These are phyloP conservation scores for Olivierus martensii DNA, from an alignment of 1,140 invertebrate species.

Conservation along the genomic window DNA sequence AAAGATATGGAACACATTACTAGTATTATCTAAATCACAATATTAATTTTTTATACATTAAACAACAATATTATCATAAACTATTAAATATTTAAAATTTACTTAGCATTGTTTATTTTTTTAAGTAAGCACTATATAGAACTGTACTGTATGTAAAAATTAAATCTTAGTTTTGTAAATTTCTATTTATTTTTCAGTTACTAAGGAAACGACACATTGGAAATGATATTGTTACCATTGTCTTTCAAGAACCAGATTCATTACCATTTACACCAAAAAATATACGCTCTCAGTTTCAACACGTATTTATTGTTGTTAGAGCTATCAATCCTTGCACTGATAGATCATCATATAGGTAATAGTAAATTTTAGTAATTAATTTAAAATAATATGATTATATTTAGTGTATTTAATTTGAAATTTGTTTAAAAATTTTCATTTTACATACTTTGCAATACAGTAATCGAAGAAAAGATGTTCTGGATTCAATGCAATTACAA, in stretches of 20 bases:
- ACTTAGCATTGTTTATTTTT: too few species aligned
- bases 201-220: constrained; percentile 83
- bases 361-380: constrained; percentile 1
- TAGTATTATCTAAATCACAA: too few species aligned
- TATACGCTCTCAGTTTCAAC: constrained; percentile 91
- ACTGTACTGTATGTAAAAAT: too few species aligned
- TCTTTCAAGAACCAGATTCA: constrained; percentile 92
- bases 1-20: too few species aligned
- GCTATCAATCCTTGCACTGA: constrained; percentile 83
- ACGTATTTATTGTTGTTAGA: constrained; percentile 90
- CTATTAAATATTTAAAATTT: too few species aligned
- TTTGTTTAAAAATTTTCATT: constrained; percentile 1
- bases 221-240: constrained; percentile 91
- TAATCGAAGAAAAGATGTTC: too few species aligned
- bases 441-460: too few species aligned
- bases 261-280: constrained; percentile 81
- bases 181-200: constrained; percentile 38
- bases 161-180: too few species aligned
- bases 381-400: neutral
- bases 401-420: neutral
- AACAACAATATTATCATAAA: too few species aligned
- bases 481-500: too few species aligned
- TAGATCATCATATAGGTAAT: constrained; percentile 62
- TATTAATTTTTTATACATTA: too few species aligned
- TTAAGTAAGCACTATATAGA: too few species aligned